Evolutionary conservation across 2,113 vertebrate genomes (phyloP), one percentile per base, ranked within the genome.

Genomic region (Burhinus bistriatus): DNA sequence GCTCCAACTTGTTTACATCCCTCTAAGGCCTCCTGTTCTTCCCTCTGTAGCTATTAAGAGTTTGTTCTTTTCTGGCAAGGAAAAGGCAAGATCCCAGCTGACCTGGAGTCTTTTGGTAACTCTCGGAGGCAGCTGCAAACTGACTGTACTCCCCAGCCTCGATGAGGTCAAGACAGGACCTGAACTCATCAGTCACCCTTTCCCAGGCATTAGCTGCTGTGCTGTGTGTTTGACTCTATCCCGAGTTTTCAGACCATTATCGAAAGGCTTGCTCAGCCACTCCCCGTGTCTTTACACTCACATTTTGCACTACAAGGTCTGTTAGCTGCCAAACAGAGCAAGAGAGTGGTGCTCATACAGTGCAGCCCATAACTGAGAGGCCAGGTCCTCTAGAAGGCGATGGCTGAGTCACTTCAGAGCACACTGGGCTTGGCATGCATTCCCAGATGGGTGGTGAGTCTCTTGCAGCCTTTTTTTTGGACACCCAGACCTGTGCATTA

Each of bases 401-500:
- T n/a, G 66, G 59, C 54, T n/a, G 30, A 36, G 40, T 72, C 36
- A 7, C 55, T 62, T 55, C 38, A 34, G 61, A 69, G 26, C 26
- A 7, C 13, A 0, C 17, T 4, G 32, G 36, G 58, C 23, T 15
- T 64, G 59, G 21, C 65, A 2, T 4, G 10, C 1, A 2, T 49
- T 38, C 64, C 81, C 81, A 32, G 20, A 4, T 34, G 51, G 21
- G 9, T 9, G 3, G 14, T 0, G n/a, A 70, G 25, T 44, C 54
- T 69, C 55, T 20, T 8, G 9, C 30, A 38, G 55, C 49, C 21
- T 75, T n/a, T 54, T 54, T 6, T 42, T 91, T 40, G 32, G 45
- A 19, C 58, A 61, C n/a, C 29, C 62, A 42, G 80, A 26, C 1
- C 83, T 15, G 14, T 15, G 59, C 5, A 1, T 47, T 49, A 15